A percentile compares a stretch with the other conserved stretches of the same genome.
Evolutionary conservation across 2,113 vertebrate genomes (phyloP).

Genomic region (Petrocephalus microphthalmus): DNA sequence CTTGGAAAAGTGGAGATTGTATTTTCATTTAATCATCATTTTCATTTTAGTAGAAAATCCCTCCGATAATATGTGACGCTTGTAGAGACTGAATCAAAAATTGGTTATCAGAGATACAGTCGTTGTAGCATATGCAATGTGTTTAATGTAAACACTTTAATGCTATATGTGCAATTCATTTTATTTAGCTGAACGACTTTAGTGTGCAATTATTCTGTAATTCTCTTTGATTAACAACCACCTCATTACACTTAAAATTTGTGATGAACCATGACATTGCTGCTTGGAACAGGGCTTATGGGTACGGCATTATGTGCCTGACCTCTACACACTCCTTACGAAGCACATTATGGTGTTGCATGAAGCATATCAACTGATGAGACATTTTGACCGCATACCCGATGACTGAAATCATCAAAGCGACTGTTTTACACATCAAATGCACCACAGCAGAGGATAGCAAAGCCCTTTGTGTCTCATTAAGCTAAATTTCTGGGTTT

Average conservation of each 20-base stretch:
- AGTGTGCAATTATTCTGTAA: constrained; percentile 1
- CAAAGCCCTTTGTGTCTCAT: constrained; percentile 21
- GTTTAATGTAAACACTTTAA: not conserved
- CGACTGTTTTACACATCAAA: constrained; percentile 16
- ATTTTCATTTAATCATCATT: too few relatives aligned
- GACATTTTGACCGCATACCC: not conserved
- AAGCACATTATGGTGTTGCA: not conserved
- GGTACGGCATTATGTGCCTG: not conserved
- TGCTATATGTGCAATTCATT: constrained; percentile 6
- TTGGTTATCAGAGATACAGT: not conserved
- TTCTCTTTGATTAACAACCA: not conserved
- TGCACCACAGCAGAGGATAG: not conserved
- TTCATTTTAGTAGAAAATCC: too few relatives aligned
- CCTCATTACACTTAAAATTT: not conserved
- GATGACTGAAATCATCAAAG: constrained; percentile 16
- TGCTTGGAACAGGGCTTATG: not conserved
- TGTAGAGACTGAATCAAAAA: not conserved
- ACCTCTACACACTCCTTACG: not conserved
- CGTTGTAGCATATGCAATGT: not conserved
- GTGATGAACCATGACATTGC: not conserved
- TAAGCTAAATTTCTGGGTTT: not conserved
- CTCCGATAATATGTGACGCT: not conserved
- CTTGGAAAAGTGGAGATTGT: too few relatives aligned
- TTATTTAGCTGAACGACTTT: constrained; percentile 1
- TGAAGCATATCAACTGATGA: not conserved